phyloP scores from a whole-genome alignment of 2,113 vertebrate genomes.

The Piprites chloris region DNA sequence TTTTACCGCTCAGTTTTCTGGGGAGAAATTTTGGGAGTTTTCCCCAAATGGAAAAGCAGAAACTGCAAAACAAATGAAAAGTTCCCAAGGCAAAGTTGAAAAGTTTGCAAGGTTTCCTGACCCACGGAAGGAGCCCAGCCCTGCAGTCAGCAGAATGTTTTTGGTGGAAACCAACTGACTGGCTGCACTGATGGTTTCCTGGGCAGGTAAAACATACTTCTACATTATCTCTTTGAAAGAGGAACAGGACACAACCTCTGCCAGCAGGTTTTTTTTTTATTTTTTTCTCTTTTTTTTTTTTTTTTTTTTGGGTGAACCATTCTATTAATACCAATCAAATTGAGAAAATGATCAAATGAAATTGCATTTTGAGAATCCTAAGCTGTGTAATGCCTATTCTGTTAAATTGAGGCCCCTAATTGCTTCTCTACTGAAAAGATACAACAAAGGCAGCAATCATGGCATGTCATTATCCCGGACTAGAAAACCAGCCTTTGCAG shows the following conservation, averaged over 20 bases:
- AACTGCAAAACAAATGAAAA: neutral
- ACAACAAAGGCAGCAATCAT: constrained; percentile 99
- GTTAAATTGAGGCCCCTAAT: constrained; percentile 97
- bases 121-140: neutral
- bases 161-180: constrained; percentile 47
- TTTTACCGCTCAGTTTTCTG: neutral
- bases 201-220: constrained; percentile 77
- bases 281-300: constrained; percentile 80
- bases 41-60: neutral
- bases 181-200: constrained; percentile 17
- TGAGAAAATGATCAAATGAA: constrained; percentile 96
- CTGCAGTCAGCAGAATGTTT: constrained; percentile 8
- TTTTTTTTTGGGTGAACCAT: constrained; percentile 87
- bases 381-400: constrained; percentile 99
- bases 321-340: constrained; percentile 98
- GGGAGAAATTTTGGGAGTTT: too few relatives aligned
- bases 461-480: constrained; percentile 92
- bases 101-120: neutral
- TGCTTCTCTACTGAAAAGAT: constrained; percentile 93
- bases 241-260: constrained; percentile 87
- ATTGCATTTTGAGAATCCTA: constrained; percentile 97
- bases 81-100: too few relatives aligned
- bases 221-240: constrained; percentile 85
- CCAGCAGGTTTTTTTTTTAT: constrained; percentile 73
- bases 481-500: constrained; percentile 93